Base-by-base conservation (phyloP, 2,888 invertebrate genomes). In the Troides aeacus region DNA sequence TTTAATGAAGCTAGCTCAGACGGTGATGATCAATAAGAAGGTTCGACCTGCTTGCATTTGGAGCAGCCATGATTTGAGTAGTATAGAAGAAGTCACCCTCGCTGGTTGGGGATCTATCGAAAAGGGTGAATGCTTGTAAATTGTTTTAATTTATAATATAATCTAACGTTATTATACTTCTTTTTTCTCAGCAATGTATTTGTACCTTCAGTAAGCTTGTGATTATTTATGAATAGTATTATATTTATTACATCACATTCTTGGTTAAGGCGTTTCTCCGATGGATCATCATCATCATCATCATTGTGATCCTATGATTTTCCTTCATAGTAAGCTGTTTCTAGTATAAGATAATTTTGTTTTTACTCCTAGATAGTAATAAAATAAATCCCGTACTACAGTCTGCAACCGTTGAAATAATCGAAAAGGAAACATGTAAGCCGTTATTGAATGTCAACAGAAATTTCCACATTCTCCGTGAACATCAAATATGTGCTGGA, bases 401-500 rank as follows among this genome's bases (percentile, higher is more conserved):
- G 77, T 83, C 80, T 0, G 86, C 82, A 0, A 78, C 73, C 0
- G 80, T 89, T 0, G 83, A 87, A 70, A 53, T 88, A 3, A 77
- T 89, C 62, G 79, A 83, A 42, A 75, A 77, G 2, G 18, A 73
- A 3, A 71, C 71, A 2, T 89, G 88, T 56, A 77, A 83, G 59
- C 5, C 42, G 0, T 72, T 86, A 5, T 74, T 88, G 2, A 70
- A 58, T 77, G 72, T 0, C 84, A 82, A 70, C 83, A 84, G 69
- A 76, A 88, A 23, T 74, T 82, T 65, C 87, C 85, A 85, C 79
- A 80, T 17, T 86, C 89, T 88, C 1, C 73, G 77, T 12, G 75
- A 81, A 0, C 76, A 84, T 46, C 89, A 90, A 76, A 68, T 90
- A 2, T 90, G 89, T 71, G 89, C 88, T 66, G 90, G 89, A 4